A percentile compares a stretch with the other conserved stretches of the same genome.
Evolutionary conservation across 2,113 vertebrate genomes (phyloP).

Genomic region (Cygnus buccinator): DNA sequence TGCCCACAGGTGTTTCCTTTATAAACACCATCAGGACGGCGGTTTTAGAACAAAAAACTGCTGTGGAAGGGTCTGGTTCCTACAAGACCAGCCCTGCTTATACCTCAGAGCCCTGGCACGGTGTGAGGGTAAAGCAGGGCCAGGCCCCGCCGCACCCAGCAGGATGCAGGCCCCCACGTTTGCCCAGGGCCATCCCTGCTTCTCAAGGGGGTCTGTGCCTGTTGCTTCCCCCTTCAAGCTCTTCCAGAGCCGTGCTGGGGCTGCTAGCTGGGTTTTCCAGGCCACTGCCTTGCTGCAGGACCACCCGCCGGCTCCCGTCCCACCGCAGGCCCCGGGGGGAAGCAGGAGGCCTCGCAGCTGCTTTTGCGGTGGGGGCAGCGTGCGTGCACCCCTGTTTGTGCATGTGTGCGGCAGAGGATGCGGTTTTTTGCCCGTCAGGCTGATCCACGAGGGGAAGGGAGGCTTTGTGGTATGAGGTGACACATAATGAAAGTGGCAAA

Average conservation of each 20-base stretch:
- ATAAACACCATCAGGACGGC: accelerated
- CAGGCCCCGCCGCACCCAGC: accelerated
- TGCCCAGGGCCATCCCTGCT: accelerated
- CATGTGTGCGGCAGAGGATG: background rate
- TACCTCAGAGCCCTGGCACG: accelerated
- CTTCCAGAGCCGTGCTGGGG: accelerated
- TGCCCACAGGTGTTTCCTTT: background rate
- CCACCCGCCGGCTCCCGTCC: background rate
- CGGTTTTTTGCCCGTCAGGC: background rate
- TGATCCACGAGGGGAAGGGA: background rate
- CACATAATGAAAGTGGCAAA: background rate
- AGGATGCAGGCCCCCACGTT: background rate
- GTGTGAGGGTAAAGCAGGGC: background rate
- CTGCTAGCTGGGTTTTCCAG: background rate
- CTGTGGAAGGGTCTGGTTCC: background rate
- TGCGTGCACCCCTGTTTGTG: accelerated
- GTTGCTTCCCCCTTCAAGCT: accelerated
- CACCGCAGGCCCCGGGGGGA: background rate
- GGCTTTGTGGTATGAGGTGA: background rate
- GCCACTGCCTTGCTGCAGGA: background rate
- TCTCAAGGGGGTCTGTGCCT: background rate
- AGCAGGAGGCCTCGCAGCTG: accelerated
- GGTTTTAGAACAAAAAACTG: background rate
- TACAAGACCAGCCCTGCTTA: accelerated
- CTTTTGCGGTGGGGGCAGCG: accelerated